A percentile compares a stretch with the other conserved stretches of the same genome.
Evolutionary conservation across 2,113 vertebrate species (phyloP).

Genomic region (Orcinus orca): DNA sequence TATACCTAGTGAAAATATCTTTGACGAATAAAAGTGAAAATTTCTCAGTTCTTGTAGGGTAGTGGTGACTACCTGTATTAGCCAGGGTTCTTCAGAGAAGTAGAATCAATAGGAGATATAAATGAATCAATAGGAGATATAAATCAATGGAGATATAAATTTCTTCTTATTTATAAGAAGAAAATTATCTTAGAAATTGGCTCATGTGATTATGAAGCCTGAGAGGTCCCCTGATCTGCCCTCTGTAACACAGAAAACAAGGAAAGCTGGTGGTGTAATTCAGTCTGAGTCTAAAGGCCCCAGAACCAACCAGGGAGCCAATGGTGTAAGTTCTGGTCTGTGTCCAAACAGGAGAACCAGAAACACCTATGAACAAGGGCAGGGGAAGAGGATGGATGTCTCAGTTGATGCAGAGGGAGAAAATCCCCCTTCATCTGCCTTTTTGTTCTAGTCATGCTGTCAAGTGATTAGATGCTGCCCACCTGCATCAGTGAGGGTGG

Average conservation of each 20-base stretch:
- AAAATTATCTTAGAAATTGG: not conserved
- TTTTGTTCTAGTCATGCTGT: not conserved
- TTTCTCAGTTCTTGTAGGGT: not conserved
- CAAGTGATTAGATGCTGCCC: not conserved
- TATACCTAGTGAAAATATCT: not conserved
- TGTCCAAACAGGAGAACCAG: not conserved
- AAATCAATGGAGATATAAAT: too few species aligned
- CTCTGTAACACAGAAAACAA: not conserved
- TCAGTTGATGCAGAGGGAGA: not conserved
- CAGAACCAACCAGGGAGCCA: not conserved
- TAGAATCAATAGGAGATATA: not conserved
- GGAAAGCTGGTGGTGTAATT: not conserved
- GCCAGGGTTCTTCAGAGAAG: not conserved
- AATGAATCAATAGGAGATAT: not conserved
- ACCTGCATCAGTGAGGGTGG: not conserved
- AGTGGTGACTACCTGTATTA: not conserved
- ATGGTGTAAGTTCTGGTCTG: not conserved
- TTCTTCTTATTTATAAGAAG: not conserved
- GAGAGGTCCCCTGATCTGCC: not conserved
- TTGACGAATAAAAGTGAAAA: not conserved
- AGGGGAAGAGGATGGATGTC: not conserved
- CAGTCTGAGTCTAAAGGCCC: not conserved
- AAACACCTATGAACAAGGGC: not conserved
- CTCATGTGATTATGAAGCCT: not conserved
- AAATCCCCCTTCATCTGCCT: not conserved